Percentiles rank a stretch among this genome's conserved stretches.
These are phyloP conservation scores for Punctoribates punctum DNA, from an alignment of 2,888 invertebrate species.

Conservation along the genomic window DNA sequence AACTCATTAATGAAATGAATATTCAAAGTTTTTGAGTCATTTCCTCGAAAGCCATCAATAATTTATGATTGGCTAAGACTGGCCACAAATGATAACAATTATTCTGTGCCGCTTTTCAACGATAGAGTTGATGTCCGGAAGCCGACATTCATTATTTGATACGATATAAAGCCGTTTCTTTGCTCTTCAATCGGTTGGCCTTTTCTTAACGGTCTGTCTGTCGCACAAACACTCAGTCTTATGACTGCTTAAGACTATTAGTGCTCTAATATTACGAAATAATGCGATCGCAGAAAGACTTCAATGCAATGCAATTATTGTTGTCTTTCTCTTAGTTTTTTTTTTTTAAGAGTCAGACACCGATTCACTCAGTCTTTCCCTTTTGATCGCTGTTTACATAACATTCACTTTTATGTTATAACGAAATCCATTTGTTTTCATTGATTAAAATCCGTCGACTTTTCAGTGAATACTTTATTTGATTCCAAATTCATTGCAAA, in stretches of 20 bases:
- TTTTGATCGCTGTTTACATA: not conserved
- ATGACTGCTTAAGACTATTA: not conserved
- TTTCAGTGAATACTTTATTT: too few species aligned
- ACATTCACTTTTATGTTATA: not conserved
- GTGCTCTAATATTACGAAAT: not conserved
- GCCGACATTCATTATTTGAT: constrained; percentile 18
- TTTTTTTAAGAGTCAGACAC: not conserved
- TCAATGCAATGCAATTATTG: constrained; percentile 24
- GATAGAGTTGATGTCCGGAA: constrained; percentile 23
- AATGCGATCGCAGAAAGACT: not conserved
- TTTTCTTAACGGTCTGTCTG: constrained; percentile 20
- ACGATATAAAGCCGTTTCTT: constrained; percentile 14
- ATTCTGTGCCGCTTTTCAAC: not conserved
- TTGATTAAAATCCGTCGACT: too few species aligned
- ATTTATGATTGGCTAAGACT: not conserved
- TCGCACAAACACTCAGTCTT: not conserved
- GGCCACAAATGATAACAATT: constrained; percentile 22
- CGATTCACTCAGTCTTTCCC: not conserved
- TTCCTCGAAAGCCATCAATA: too few species aligned
- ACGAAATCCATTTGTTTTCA: not conserved
- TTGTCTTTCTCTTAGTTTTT: not conserved
- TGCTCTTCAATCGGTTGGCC: constrained; percentile 1
- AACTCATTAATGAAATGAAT: too few species aligned
- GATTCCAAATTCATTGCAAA: not conserved
- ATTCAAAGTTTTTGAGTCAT: too few species aligned